Percentiles rank a stretch among this genome's conserved stretches.
Conservation (phyloP, 2,888 invertebrate species). For the Brachypalpus laphriformis region DNA sequence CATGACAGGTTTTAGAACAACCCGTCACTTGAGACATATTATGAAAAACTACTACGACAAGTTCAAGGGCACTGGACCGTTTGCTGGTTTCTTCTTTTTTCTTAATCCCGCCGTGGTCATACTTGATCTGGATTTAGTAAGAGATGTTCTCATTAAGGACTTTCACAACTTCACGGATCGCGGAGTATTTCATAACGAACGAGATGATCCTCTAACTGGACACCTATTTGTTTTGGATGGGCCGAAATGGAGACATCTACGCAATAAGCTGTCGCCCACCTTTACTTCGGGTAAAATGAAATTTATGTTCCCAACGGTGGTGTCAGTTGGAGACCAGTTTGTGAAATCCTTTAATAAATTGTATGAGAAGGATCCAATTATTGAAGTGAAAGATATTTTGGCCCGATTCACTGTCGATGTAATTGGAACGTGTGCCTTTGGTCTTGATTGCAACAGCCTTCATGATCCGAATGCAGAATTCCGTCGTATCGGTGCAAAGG, state of each 20-base stretch:
- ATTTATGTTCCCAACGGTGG: conserved; percentile 77
- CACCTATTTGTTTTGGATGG: conserved; percentile 82
- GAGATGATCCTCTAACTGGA: conserved; percentile 81
- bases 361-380: conserved; percentile 74
- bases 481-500: conserved; percentile 77
- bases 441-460: conserved; percentile 83
- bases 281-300: conserved; percentile 78
- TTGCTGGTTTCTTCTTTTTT: conserved; percentile 79
- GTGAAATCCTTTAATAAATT: conserved; percentile 28
- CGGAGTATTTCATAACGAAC: conserved; percentile 78
- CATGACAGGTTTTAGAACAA: conserved; percentile 67
- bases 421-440: conserved; percentile 83
- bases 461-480: conserved; percentile 81
- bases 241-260: conserved; percentile 80
- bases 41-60: conserved; percentile 77
- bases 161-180: conserved; percentile 79
- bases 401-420: conserved; percentile 84
- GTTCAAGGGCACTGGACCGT: conserved; percentile 77
- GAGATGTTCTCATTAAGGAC: conserved; percentile 78
- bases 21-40: conserved; percentile 75
- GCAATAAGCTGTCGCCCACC: conserved; percentile 77
- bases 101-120: conserved; percentile 78
- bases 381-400: conserved; percentile 82
- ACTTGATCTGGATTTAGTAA: conserved; percentile 79
- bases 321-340: conserved; percentile 76